A percentile compares a stretch with the other conserved stretches of the same genome.
phyloP scores from a whole-genome alignment of 2,113 vertebrate genomes.

The Glaucidium brasilianum region DNA sequence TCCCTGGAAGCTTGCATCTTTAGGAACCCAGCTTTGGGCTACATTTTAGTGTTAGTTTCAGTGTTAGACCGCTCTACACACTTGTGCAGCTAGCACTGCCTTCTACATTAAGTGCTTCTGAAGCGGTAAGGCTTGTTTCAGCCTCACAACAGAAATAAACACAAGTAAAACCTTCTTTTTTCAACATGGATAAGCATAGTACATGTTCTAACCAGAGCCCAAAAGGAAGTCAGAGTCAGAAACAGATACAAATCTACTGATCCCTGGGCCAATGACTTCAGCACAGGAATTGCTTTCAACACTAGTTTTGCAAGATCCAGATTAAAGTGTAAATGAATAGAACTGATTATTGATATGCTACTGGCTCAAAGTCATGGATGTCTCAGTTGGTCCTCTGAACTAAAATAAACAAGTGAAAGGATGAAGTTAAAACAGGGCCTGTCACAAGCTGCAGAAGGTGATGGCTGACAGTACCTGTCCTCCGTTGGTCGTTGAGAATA shows the following conservation, averaged over 20 bases:
- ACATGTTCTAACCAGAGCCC: neutral
- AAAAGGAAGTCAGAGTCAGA: neutral
- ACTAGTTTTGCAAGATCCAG: neutral
- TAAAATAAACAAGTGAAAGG: neutral
- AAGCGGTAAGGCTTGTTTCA: neutral
- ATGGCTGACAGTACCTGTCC: constrained; percentile 83
- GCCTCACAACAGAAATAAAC: neutral
- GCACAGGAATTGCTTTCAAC: neutral
- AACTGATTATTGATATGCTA: neutral
- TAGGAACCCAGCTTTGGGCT: neutral
- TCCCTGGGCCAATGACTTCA: neutral
- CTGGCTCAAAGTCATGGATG: neutral
- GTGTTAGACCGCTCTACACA: neutral
- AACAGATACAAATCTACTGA: neutral
- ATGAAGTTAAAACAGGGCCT: neutral
- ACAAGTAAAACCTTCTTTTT: neutral
- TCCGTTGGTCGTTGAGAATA: constrained; percentile 90
- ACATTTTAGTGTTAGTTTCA: neutral
- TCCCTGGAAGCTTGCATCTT: neutral
- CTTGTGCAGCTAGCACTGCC: neutral
- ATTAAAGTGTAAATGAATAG: neutral
- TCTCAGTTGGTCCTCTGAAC: neutral
- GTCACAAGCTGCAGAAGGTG: neutral
- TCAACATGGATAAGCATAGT: neutral
- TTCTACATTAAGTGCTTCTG: neutral